phyloP scores from a whole-genome alignment of 2,113 vertebrate species.

The Aepyceros melampus region DNA sequence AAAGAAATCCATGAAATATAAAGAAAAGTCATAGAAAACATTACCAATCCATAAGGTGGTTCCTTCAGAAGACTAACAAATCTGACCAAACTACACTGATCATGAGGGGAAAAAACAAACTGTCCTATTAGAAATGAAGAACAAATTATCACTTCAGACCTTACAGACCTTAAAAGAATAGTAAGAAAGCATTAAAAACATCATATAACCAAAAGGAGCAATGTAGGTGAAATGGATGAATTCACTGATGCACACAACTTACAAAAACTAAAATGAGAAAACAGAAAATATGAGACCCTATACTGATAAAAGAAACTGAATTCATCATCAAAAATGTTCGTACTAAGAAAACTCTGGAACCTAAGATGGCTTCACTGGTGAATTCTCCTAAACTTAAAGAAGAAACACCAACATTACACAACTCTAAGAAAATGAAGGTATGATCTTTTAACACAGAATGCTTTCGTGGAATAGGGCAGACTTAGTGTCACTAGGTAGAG shows the following conservation, averaged over 20 bases:
- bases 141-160: neutral
- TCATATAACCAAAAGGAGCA: neutral
- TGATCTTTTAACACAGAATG: neutral
- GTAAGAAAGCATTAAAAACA: neutral
- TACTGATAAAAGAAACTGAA: neutral
- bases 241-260: neutral
- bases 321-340: neutral
- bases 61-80: neutral
- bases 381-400: neutral
- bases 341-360: neutral
- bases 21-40: neutral
- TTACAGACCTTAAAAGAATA: neutral
- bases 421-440: neutral
- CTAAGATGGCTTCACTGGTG: neutral
- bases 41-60: neutral
- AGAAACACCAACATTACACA: neutral
- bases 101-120: neutral
- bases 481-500: neutral
- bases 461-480: neutral
- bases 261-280: neutral
- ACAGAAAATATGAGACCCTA: neutral
- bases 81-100: neutral
- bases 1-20: neutral
- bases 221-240: neutral
- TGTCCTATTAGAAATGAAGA: neutral